Evolutionary conservation across 2,113 vertebrate species (phyloP).

Genomic region (Alexandromys fortis): DNA sequence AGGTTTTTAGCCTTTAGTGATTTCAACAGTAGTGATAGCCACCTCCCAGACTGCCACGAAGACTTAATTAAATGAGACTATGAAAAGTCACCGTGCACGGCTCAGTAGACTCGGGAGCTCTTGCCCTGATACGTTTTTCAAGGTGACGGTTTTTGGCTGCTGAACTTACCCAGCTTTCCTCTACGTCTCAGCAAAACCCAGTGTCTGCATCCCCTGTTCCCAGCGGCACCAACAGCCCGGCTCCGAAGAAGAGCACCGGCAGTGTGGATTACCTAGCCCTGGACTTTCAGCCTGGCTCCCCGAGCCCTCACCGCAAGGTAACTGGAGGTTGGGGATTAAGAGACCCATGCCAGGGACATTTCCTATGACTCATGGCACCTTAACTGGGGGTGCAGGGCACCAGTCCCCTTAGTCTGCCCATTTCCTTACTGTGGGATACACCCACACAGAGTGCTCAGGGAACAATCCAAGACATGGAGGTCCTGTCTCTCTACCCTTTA

Average conservation of each 20-base stretch:
- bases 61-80: not conserved
- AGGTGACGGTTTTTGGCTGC: not conserved
- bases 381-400: not conserved
- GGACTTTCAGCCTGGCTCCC: conserved; percentile 96
- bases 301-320: conserved; percentile 97
- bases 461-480: not conserved
- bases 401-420: not conserved
- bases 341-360: not conserved
- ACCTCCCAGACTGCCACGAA: not conserved
- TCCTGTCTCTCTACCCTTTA: not conserved
- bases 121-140: not conserved
- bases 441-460: not conserved
- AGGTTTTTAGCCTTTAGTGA: not conserved
- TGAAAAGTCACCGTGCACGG: not conserved
- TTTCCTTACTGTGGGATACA: too few relatives aligned
- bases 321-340: not conserved
- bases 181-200: conserved; percentile 93
- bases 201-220: conserved; percentile 96
- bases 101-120: not conserved
- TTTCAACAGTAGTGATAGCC: not conserved
- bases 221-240: conserved; percentile 97
- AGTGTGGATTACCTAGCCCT: conserved; percentile 97
- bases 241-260: conserved; percentile 93
- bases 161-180: conserved; percentile 62
- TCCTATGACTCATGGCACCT: rapidly evolving